Conservation (phyloP, 2,888 invertebrate genomes). For the Coenonympha arcania region DNA sequence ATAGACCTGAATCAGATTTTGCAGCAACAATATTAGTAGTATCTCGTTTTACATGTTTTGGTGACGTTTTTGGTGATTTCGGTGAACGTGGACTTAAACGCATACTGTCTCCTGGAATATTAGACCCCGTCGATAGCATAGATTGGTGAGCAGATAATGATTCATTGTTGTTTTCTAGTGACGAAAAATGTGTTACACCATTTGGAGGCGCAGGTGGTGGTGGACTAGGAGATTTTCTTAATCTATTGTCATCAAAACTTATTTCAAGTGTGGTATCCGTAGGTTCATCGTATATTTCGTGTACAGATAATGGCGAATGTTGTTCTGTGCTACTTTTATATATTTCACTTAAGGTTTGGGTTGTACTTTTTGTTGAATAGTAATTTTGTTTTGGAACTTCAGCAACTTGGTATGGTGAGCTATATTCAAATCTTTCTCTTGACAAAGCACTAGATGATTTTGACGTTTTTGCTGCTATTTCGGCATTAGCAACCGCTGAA, state of each 20-base stretch:
- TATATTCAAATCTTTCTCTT: conserved; percentile 75
- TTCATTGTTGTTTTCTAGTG: conserved; percentile 55
- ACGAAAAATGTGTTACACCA: conserved; percentile 67
- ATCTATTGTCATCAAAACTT: conserved; percentile 65
- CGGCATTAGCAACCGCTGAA: conserved; percentile 78
- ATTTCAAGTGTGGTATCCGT: conserved; percentile 60
- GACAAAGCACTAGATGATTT: conserved; percentile 72
- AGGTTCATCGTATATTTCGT: conserved; percentile 77
- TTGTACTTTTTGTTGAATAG: conserved; percentile 53
- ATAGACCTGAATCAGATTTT: conserved; percentile 89
- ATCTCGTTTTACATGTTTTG: conserved; percentile 78
- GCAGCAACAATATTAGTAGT: conserved; percentile 78
- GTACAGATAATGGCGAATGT: conserved; percentile 77
- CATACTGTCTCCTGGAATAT: conserved; percentile 59
- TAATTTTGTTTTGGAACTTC: conserved; percentile 55
- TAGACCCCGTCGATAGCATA: conserved; percentile 49
- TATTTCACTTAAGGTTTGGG: conserved; percentile 66
- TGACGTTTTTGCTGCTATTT: conserved; percentile 69
- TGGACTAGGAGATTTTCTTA: conserved; percentile 78
- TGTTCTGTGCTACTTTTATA: conserved; percentile 71
- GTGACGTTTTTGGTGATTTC: conserved; percentile 81
- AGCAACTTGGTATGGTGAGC: conserved; percentile 67
- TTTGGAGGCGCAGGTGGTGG: conserved; percentile 88
- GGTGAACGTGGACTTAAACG: conserved; percentile 80
- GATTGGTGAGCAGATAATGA: conserved; percentile 40